These are phyloP conservation scores for Siniperca obscura DNA, from an alignment of 2,797 vertebrate genomes.

Conservation along the genomic window DNA sequence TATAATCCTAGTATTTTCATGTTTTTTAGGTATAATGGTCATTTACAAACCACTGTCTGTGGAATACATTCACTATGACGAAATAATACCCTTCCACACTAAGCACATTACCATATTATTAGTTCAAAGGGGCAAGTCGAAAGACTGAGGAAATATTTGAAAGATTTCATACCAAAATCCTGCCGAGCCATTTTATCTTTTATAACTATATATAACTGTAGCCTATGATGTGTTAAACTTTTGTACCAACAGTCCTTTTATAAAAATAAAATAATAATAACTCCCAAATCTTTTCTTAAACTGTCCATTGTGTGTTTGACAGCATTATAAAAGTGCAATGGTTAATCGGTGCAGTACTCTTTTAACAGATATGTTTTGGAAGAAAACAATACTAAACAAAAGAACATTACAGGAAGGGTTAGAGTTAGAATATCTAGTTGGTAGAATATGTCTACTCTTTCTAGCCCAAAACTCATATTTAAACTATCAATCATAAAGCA, in stretches of 20 bases:
- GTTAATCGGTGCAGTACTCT: neutral
- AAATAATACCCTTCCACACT: neutral
- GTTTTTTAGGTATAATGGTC: neutral
- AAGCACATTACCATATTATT: neutral
- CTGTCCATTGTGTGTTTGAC: too few relatives aligned
- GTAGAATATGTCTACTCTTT: neutral
- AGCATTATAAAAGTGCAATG: neutral
- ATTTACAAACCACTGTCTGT: neutral
- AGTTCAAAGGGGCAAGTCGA: neutral
- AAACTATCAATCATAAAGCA: neutral
- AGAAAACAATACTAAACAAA: neutral
- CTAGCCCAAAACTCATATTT: neutral
- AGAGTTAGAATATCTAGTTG: neutral
- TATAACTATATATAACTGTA: neutral
- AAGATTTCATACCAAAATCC: neutral
- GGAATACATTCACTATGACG: neutral
- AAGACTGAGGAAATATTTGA: slow-evolving; percentile 1
- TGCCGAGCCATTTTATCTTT: neutral
- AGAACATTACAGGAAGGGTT: neutral
- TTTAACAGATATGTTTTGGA: neutral
- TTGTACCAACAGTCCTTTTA: neutral
- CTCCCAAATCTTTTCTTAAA: neutral
- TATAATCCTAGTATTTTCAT: neutral
- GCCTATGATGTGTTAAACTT: neutral
- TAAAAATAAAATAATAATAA: neutral